Evolutionary conservation across 2,888 invertebrate genomes (phyloP).

Genomic region (Drosophila sordidapex): DNA sequence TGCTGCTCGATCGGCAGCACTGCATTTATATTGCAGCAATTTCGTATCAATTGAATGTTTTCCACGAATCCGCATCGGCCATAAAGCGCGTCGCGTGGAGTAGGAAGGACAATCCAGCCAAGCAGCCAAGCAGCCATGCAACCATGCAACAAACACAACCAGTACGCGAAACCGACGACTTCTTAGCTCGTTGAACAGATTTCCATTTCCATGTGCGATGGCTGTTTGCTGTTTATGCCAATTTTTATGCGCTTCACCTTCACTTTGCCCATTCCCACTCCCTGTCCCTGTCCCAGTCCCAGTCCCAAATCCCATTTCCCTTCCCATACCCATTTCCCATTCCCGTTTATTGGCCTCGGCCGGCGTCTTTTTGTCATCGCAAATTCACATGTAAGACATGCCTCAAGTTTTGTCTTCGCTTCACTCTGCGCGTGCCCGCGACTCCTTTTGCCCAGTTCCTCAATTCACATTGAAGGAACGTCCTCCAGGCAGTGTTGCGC

Average conservation of each 20-base stretch:
- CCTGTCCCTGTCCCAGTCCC: constrained; percentile 7
- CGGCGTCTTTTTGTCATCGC: constrained; percentile 68
- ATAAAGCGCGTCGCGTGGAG: constrained; percentile 78
- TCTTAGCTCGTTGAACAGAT: constrained; percentile 30
- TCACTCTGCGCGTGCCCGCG: constrained; percentile 41
- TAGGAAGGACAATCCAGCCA: constrained; percentile 41
- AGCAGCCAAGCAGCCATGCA: constrained; percentile 3
- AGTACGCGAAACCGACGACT: constrained; percentile 35
- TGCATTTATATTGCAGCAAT: constrained; percentile 80
- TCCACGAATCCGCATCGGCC: constrained; percentile 70
- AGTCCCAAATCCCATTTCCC: constrained; percentile 19
- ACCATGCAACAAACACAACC: constrained; percentile 13
- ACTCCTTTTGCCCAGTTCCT: constrained; percentile 52
- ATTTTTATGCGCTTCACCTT: constrained; percentile 75
- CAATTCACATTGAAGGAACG: constrained; percentile 27
- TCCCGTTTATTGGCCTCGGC: constrained; percentile 67
- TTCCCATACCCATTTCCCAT: constrained; percentile 35
- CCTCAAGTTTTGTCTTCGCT: constrained; percentile 36
- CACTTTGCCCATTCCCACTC: constrained; percentile 50
- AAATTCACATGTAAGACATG: constrained; percentile 77
- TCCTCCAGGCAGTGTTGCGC: constrained; percentile 27
- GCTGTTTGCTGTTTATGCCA: constrained; percentile 61
- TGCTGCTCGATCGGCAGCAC: constrained; percentile 71
- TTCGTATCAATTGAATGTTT: constrained; percentile 77
- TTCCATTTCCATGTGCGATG: constrained; percentile 19